Evolutionary conservation across 2,888 invertebrate genomes (phyloP), one percentile per base, ranked within the genome.

Genomic region (Tetanocera ferruginea): DNA sequence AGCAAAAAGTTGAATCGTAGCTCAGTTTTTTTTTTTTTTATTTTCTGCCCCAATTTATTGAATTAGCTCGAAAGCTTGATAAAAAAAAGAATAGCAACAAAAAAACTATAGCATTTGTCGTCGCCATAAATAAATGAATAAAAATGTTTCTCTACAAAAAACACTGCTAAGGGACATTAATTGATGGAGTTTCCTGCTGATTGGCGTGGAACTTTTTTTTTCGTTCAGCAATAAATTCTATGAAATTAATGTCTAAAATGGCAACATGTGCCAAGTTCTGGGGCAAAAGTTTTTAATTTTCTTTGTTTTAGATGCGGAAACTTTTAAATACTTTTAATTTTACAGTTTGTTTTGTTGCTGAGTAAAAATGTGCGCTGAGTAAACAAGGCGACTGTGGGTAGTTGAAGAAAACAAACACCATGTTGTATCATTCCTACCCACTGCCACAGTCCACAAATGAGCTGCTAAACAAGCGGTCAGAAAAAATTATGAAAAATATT

Each of bases 211-310:
- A 43, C 34, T 28, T 31, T 31, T 57, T 57, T 64, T 64, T 31
- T 28, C 62, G 25, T 62, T 31, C 17, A 2, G n/a, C 31, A 64
- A 64, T 64, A 64, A 64, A 31, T 64, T 31, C 31, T 11, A 6
- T 37, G 28, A 73, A 62, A 73, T 62, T 73, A 73, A 73, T 73
- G 49, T 62, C 73, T 37, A 31, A 62, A 73, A 43, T 62, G 60
- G 62, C 57, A 73, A 73, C 62, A 62, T 49, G 73, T 62, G 62
- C 34, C 31, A 37, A 19, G 23, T 64, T 28, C 23, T 64, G n/a
- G 64, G 9, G 31, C 5, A 43, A 43, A 43, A 43, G 43, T 43
- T 43, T 43, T 43, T 43, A 43, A 43, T 43, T 43, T 43, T 43
- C 43, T 43, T 43, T 43, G 43, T 11, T 43, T 43, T 43, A 43